phyloP scores from a whole-genome alignment of 2,888 invertebrate species.

The Torymus tubicola region DNA sequence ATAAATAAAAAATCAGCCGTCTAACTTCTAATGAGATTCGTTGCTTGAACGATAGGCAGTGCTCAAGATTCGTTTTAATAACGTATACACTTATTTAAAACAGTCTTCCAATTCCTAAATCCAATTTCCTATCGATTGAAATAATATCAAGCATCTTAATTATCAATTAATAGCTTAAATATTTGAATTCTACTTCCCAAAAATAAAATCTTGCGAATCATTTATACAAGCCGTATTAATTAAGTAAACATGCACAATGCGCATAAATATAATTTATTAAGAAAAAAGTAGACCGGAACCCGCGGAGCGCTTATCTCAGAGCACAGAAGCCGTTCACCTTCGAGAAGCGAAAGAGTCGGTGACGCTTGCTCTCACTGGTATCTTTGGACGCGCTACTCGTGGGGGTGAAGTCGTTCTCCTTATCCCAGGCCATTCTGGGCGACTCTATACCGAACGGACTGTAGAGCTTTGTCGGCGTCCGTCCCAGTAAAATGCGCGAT shows the following conservation, averaged over 20 bases:
- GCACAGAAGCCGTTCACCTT: slow-evolving; percentile 70
- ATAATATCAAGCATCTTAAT: slow-evolving; percentile 26
- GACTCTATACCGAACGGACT: slow-evolving; percentile 88
- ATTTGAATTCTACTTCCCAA: slow-evolving; percentile 13
- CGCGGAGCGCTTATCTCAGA: slow-evolving; percentile 65
- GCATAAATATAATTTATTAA: slow-evolving; percentile 6
- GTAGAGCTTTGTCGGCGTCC: slow-evolving; percentile 85
- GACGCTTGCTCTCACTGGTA: slow-evolving; percentile 58
- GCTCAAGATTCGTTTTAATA: slow-evolving; percentile 7
- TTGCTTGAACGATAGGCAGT: slow-evolving; percentile 37
- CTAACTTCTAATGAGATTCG: slow-evolving; percentile 44
- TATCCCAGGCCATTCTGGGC: slow-evolving; percentile 79
- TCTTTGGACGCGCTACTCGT: slow-evolving; percentile 42
- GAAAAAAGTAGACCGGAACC: background rate
- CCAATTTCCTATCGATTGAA: slow-evolving; percentile 13
- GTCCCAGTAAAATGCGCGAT: slow-evolving; percentile 78
- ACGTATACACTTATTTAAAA: slow-evolving; percentile 31
- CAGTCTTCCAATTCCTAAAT: slow-evolving; percentile 1
- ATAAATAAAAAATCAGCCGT: slow-evolving; percentile 30
- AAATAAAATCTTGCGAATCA: slow-evolving; percentile 20
- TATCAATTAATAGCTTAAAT: slow-evolving; percentile 5
- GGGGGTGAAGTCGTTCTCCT: slow-evolving; percentile 76
- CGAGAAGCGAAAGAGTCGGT: slow-evolving; percentile 68
- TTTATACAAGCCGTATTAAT: background rate
- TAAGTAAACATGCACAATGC: slow-evolving; percentile 15